phyloP scores from a whole-genome alignment of 35 echinoderm and acorn worm genomes.

The Acanthaster planci region DNA sequence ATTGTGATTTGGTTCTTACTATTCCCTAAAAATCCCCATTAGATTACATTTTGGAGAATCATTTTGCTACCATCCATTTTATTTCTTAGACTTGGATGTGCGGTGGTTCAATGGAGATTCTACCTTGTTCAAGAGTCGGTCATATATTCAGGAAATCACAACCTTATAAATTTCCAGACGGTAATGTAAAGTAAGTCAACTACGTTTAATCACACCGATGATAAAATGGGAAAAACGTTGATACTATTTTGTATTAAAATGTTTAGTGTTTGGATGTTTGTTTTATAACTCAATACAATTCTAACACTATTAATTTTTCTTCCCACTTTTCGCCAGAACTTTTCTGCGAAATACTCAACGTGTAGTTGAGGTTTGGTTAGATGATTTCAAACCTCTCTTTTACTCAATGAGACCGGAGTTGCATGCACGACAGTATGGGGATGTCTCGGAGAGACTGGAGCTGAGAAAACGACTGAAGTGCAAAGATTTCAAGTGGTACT shows the following conservation, averaged over 20 bases:
- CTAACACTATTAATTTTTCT: background rate
- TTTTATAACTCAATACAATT: too few relatives aligned
- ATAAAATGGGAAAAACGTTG: too few relatives aligned
- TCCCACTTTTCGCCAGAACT: slow-evolving; percentile 65
- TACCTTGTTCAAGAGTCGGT: slow-evolving; percentile 86
- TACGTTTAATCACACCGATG: too few relatives aligned
- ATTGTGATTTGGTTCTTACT: too few relatives aligned
- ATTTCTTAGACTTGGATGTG: slow-evolving; percentile 89
- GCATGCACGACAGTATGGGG: slow-evolving; percentile 44
- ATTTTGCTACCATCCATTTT: background rate
- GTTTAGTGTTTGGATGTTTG: background rate
- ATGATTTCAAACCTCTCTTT: slow-evolving; percentile 82
- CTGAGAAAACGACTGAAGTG: slow-evolving; percentile 63
- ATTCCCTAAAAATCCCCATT: too few relatives aligned
- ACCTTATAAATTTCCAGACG: slow-evolving; percentile 81
- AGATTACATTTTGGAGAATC: too few relatives aligned
- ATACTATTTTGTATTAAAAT: background rate
- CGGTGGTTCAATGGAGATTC: slow-evolving; percentile 74
- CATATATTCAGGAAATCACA: slow-evolving; percentile 81
- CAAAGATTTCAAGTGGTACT: slow-evolving; percentile 84
- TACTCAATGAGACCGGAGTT: slow-evolving; percentile 61
- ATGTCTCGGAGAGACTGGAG: slow-evolving; percentile 49
- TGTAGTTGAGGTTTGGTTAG: slow-evolving; percentile 84
- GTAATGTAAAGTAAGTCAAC: slow-evolving; percentile 59
- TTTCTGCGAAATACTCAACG: slow-evolving; percentile 82